Percentiles rank a stretch among this genome's conserved stretches.
Conservation (phyloP, 2,797 vertebrate species). For the Tokudaia tokunoshimensis region DNA sequence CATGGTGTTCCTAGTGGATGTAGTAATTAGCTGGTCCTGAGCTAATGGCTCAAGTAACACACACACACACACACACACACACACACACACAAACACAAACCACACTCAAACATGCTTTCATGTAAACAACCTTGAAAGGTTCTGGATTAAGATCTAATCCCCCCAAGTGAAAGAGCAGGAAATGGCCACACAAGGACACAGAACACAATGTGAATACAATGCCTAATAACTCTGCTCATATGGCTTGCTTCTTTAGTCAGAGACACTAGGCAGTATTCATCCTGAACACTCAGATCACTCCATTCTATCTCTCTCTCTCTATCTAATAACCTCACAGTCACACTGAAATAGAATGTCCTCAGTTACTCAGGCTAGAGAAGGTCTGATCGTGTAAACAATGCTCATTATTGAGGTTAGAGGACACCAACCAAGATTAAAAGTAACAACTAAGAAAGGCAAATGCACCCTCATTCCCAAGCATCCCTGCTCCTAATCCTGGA, state of each 20-base stretch:
- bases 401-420: not conserved
- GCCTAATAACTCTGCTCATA: no score
- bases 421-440: not conserved
- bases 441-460: not conserved
- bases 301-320: not conserved
- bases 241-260: not conserved
- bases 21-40: not conserved
- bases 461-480: not conserved
- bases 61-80: not conserved
- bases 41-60: not conserved
- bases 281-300: not conserved
- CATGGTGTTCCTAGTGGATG: not conserved
- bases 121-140: not conserved
- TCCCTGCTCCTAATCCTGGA: not conserved
- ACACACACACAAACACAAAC: not conserved
- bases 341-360: not conserved
- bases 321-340: fast-evolving
- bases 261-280: not conserved
- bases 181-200: not conserved
- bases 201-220: not conserved
- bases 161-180: not conserved
- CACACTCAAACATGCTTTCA: not conserved
- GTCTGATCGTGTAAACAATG: no score
- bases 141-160: not conserved
- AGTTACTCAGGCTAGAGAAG: not conserved